These are phyloP conservation scores for Tamias sibiricus DNA, from an alignment of 2,113 vertebrate genomes.

Conservation along the genomic window DNA sequence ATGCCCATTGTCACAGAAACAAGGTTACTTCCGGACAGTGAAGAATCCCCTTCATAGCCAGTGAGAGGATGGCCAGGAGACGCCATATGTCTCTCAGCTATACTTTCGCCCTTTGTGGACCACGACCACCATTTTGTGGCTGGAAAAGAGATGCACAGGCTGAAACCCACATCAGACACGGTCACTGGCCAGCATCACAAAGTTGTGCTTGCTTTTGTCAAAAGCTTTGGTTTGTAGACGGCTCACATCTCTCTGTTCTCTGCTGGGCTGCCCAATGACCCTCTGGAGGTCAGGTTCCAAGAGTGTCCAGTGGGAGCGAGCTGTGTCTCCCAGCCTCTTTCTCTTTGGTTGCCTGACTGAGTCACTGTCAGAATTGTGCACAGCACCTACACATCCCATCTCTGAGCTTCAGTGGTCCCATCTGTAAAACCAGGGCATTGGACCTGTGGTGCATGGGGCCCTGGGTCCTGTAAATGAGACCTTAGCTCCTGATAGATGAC, in stretches of 20 bases:
- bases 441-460: accelerated
- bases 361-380: background rate
- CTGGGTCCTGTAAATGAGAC: background rate
- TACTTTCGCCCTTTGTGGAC: accelerated
- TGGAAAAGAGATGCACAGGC: background rate
- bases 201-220: background rate
- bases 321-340: background rate
- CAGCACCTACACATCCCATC: background rate
- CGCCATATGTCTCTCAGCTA: accelerated
- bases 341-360: accelerated
- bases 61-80: no score
- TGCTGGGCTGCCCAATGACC: background rate
- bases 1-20: accelerated
- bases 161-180: background rate
- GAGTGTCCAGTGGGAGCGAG: background rate
- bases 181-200: background rate
- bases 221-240: background rate
- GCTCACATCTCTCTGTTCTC: background rate
- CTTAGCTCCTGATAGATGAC: background rate
- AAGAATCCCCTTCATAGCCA: background rate
- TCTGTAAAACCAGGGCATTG: background rate
- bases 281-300: background rate
- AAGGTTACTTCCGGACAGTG: background rate
- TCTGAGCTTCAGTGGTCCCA: background rate
- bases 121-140: background rate